Conservation (phyloP, 2,113 vertebrate genomes). For the Otolemur garnettii region DNA sequence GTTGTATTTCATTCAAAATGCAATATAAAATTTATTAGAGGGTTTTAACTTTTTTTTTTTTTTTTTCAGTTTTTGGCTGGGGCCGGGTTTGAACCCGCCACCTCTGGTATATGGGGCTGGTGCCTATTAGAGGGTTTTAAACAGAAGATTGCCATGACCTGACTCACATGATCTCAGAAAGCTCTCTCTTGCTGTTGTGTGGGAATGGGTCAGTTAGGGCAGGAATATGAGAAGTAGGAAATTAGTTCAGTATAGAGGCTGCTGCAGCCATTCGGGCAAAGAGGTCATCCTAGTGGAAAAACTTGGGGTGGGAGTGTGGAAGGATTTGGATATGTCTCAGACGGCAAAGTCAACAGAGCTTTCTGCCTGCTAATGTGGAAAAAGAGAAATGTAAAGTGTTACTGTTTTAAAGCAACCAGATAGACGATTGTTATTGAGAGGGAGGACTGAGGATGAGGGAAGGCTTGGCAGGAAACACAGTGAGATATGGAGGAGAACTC, state of each 20-base stretch:
- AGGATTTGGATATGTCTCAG: not conserved
- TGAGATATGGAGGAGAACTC: fast-evolving
- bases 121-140: not conserved
- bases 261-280: not conserved
- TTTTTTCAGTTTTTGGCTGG: too few relatives aligned
- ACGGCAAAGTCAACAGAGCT: not conserved
- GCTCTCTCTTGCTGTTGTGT: not conserved
- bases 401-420: not conserved
- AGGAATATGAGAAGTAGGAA: not conserved
- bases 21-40: not conserved
- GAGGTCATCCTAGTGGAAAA: not conserved
- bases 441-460: not conserved
- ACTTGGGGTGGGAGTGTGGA: not conserved
- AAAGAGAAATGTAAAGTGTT: not conserved
- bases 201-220: not conserved
- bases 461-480: not conserved
- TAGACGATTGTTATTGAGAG: not conserved
- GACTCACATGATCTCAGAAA: not conserved
- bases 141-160: not conserved
- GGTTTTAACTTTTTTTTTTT: not conserved
- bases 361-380: not conserved
- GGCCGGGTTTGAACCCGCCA: too few relatives aligned
- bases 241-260: not conserved
- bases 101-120: too few relatives aligned
- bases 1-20: not conserved